phyloP scores from a whole-genome alignment of 2,113 vertebrate genomes.

The Sceloporus tristichus region DNA sequence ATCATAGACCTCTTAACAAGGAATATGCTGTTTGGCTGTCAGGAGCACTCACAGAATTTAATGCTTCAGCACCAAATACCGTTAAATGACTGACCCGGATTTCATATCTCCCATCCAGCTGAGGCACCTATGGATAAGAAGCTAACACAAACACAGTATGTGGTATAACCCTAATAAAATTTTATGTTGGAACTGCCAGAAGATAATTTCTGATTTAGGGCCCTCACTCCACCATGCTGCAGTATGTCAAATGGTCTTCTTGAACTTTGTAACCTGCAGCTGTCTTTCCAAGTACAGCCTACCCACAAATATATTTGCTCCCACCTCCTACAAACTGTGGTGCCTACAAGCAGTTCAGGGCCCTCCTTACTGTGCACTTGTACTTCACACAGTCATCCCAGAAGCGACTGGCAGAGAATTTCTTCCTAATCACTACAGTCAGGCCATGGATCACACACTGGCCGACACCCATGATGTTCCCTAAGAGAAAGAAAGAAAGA shows the following conservation, averaged over 20 bases:
- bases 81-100: neutral
- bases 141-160: neutral
- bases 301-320: neutral
- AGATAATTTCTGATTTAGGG: neutral
- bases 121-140: neutral
- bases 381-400: conserved; percentile 91
- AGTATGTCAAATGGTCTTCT: neutral
- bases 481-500: conserved; percentile 63
- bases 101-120: neutral
- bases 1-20: neutral
- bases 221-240: neutral
- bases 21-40: neutral
- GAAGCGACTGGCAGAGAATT: conserved; percentile 91
- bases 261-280: neutral
- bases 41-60: neutral
- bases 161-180: neutral
- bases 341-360: neutral
- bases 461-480: conserved; percentile 90
- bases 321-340: neutral
- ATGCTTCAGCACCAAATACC: neutral
- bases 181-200: neutral
- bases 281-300: conserved; percentile 7
- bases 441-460: conserved; percentile 90
- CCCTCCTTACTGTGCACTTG: conserved; percentile 88
- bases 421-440: conserved; percentile 88